Percentiles rank a stretch among this genome's conserved stretches.
These are phyloP conservation scores for Austrolebias charrua DNA, from an alignment of 2,797 vertebrate species.

Conservation along the genomic window DNA sequence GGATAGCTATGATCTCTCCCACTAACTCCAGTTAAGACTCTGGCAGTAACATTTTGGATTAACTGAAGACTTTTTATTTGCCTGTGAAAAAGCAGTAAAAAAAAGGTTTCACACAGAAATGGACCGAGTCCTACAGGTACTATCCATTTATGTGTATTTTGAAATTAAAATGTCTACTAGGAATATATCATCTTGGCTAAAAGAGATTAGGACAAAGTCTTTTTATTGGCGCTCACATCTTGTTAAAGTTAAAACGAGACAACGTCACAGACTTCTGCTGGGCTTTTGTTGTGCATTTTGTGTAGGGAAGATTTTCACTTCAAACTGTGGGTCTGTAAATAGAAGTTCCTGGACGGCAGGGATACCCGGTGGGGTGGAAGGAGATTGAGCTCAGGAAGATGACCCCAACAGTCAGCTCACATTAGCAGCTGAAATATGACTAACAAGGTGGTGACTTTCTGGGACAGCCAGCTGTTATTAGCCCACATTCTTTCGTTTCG, in stretches of 20 bases:
- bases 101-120: neutral
- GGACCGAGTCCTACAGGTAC: neutral
- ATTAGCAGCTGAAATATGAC: constrained; percentile 75
- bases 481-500: constrained; percentile 24
- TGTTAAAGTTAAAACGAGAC: constrained; percentile 33
- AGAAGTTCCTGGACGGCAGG: constrained; percentile 68
- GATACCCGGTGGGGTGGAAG: constrained; percentile 67
- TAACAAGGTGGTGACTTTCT: constrained; percentile 58
- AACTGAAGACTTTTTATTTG: neutral
- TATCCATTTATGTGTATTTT: constrained; percentile 23
- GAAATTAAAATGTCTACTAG: constrained; percentile 17
- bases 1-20: no score
- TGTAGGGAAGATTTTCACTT: constrained; percentile 60
- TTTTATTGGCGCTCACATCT: constrained; percentile 18
- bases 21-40: no score
- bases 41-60: no score
- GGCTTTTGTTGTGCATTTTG: constrained; percentile 38
- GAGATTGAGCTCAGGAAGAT: constrained; percentile 57
- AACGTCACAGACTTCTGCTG: constrained; percentile 40
- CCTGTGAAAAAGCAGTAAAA: neutral
- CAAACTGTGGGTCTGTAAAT: constrained; percentile 69
- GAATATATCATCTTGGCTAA: constrained; percentile 16
- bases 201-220: constrained; percentile 29
- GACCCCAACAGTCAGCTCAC: constrained; percentile 74
- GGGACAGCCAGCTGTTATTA: constrained; percentile 61